Evolutionary conservation across 2,888 invertebrate species (phyloP).

Genomic region (Lochmaea capreae): DNA sequence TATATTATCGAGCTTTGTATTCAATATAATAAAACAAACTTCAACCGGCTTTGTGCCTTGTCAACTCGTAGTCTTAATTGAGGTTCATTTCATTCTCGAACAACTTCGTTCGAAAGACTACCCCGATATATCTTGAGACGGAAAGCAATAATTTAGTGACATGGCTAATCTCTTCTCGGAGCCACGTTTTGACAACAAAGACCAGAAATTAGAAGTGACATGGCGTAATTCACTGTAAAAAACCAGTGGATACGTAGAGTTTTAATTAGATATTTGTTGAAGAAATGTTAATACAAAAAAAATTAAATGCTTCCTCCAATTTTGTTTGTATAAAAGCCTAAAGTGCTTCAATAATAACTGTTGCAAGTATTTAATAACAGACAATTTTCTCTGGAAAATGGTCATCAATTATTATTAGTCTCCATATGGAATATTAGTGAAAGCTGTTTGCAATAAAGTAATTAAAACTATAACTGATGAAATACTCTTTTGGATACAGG

Average conservation of each 20-base stretch:
- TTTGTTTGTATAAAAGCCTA: too few species aligned
- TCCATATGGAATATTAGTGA: too few species aligned
- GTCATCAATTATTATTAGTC: too few species aligned
- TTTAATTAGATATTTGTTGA: not conserved
- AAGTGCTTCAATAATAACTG: too few species aligned
- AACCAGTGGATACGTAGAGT: not conserved
- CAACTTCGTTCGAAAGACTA: constrained; percentile 10
- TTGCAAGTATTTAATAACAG: too few species aligned
- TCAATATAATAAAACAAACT: not conserved
- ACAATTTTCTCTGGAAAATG: too few species aligned
- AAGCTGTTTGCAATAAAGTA: too few species aligned
- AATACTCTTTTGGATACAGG: too few species aligned
- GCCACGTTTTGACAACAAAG: constrained; percentile 24
- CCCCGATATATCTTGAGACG: constrained; percentile 16
- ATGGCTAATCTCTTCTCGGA: constrained; percentile 11
- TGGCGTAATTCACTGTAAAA: not conserved
- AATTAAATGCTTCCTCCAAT: not conserved
- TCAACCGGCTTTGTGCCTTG: constrained; percentile 5
- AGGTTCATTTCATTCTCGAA: constrained; percentile 8
- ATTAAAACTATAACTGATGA: too few species aligned
- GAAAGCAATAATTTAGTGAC: constrained; percentile 25
- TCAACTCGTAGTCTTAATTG: constrained; percentile 18
- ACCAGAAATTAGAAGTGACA: constrained; percentile 14
- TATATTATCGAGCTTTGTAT: too few species aligned
- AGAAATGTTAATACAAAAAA: not conserved